Percentiles rank a stretch among this genome's conserved stretches.
phyloP scores from a whole-genome alignment of 2,113 vertebrate genomes.

The Gallinago media region DNA sequence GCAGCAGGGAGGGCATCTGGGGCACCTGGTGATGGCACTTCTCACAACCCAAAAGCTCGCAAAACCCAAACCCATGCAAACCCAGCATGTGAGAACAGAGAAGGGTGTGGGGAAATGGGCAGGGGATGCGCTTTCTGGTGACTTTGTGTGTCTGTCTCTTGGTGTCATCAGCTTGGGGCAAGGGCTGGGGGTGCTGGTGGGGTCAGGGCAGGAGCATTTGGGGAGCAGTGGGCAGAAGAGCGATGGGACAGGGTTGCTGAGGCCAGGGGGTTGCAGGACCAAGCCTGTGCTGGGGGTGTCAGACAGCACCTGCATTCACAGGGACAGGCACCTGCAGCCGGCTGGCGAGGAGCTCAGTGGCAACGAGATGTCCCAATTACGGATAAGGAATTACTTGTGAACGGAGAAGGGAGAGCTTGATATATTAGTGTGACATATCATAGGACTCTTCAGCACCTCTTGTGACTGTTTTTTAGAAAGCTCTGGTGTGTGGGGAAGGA shows the following conservation, averaged over 20 bases:
- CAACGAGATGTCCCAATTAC: neutral
- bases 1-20: neutral
- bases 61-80: neutral
- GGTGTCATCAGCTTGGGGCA: neutral
- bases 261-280: neutral
- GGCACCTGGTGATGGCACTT: neutral
- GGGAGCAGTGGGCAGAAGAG: neutral
- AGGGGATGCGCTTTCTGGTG: neutral
- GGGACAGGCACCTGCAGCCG: neutral
- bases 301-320: neutral
- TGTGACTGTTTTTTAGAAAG: neutral
- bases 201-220: neutral
- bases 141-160: neutral
- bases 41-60: neutral
- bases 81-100: accelerated
- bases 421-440: neutral
- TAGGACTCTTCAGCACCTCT: neutral
- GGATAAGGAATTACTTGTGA: neutral
- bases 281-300: neutral
- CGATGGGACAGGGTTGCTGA: accelerated
- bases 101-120: neutral
- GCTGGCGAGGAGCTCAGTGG: neutral
- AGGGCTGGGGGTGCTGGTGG: neutral
- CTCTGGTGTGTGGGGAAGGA: neutral
- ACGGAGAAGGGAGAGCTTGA: neutral